phyloP scores from a whole-genome alignment of 2,888 invertebrate species.

The Tipula confusa region DNA sequence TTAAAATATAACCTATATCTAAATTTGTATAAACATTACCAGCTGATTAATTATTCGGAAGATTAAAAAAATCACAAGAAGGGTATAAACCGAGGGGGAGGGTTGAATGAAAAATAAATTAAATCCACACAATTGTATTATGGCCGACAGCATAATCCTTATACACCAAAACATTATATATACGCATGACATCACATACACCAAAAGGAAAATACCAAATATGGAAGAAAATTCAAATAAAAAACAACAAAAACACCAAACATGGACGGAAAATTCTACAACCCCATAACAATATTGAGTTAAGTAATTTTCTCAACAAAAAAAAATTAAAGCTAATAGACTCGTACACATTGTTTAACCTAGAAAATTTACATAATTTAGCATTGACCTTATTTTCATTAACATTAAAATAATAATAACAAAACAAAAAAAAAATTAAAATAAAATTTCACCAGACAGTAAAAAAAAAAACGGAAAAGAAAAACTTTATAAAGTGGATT shows the following conservation, averaged over 20 bases:
- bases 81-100: background rate
- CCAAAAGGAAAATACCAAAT: background rate
- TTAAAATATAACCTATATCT: background rate
- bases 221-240: conserved; percentile 25
- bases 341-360: background rate
- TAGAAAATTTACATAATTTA: conserved; percentile 25
- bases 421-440: background rate
- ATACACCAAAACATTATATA: background rate
- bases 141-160: background rate
- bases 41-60: background rate
- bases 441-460: conserved; percentile 12
- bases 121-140: background rate
- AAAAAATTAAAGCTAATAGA: background rate
- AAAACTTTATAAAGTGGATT: conserved; percentile 3
- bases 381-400: conserved; percentile 12
- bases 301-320: background rate
- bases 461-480: background rate
- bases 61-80: background rate
- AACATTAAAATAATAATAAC: background rate
- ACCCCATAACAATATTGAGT: background rate
- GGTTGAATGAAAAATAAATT: background rate
- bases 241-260: background rate
- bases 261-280: background rate
- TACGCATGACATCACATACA: background rate
- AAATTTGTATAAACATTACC: background rate